Percentiles rank a stretch among this genome's conserved stretches.
Conservation (phyloP, 2,888 invertebrate genomes). For the Branchinecta sandiegonensis region DNA sequence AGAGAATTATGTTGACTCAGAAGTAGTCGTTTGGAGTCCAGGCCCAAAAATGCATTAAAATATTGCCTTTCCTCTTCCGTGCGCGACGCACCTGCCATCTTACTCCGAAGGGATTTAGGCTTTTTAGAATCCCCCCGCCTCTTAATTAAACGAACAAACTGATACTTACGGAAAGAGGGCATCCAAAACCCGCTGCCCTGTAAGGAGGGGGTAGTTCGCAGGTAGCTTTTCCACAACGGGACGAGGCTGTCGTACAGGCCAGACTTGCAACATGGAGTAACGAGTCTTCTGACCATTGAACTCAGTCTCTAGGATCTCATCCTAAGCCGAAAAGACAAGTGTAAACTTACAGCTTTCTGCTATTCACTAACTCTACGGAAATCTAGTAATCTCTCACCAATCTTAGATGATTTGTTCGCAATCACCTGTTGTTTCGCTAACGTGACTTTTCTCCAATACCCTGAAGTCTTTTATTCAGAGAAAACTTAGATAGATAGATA, state of each 20-base stretch:
- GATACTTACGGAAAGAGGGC: conserved; percentile 82
- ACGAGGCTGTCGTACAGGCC: conserved; percentile 96
- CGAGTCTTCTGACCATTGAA: conserved; percentile 88
- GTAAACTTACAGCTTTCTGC: no score
- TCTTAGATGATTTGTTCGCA: no score
- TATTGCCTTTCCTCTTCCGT: not conserved
- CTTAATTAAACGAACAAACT: conserved; percentile 21
- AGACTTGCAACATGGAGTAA: conserved; percentile 95
- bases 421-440: no score
- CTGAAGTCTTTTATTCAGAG: no score
- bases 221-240: conserved; percentile 95
- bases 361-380: no score
- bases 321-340: conserved; percentile 41
- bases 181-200: conserved; percentile 95
- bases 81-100: conserved; percentile 16
- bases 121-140: not conserved
- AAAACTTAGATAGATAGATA: no score
- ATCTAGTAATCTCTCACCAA: no score
- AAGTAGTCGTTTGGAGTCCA: no score
- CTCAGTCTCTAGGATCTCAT: conserved; percentile 92
- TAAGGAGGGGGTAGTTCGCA: conserved; percentile 93
- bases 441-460: no score
- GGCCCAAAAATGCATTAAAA: not conserved
- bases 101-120: conserved; percentile 4
- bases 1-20: no score